Base-by-base conservation (phyloP, 2,797 vertebrate species). In the Hephaestus fuliginosus region DNA sequence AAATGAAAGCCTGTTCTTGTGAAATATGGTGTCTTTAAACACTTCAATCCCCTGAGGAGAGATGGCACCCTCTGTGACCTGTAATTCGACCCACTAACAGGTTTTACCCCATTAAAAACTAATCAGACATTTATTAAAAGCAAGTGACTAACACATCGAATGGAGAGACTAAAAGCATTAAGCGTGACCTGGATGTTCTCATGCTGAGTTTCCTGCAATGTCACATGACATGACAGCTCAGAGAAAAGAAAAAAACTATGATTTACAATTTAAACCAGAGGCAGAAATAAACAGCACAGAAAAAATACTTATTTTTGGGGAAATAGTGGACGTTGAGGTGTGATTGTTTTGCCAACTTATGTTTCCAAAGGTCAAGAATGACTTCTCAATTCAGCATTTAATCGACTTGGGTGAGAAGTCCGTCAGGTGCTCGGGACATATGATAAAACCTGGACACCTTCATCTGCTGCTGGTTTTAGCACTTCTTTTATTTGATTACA, bases 61-160 rank as follows among this genome's bases (percentile, higher is more conserved):
- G 6, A 36, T 46, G 57, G 0, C 0, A 0, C 2, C n/a, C n/a
- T 17, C 4, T 1, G 2, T 36, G 25, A 61, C 25, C 41, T 67
- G 14, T 48, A 39, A 80, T 64, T 69, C 17, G 0, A 63, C 14
- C 6, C 14, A 14, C 55, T 44, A 3, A 67, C 22, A 49, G 20
- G 2, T 66, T 66, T 66, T 12, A 48, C 44, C 55, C 30, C 0
- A 57, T 51, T 17, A 13, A 17, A 65, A 74, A 39, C 4, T 0
- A 20, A 72, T 15, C 17, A 12, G 11, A 70, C 12, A 20, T 49
- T 36, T 10, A 14, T 41, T 56, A 22, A 55, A 74, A 70, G 58
- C 17, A 3, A 58, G 43, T 0, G 7, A 49, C n/a, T 22, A n/a
- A 60, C 28, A 25, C 44, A 51, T 28, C 5, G 5, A 65, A 17